Conservation (phyloP, 2,113 vertebrate species). For the Rhodinocichla rosea region DNA sequence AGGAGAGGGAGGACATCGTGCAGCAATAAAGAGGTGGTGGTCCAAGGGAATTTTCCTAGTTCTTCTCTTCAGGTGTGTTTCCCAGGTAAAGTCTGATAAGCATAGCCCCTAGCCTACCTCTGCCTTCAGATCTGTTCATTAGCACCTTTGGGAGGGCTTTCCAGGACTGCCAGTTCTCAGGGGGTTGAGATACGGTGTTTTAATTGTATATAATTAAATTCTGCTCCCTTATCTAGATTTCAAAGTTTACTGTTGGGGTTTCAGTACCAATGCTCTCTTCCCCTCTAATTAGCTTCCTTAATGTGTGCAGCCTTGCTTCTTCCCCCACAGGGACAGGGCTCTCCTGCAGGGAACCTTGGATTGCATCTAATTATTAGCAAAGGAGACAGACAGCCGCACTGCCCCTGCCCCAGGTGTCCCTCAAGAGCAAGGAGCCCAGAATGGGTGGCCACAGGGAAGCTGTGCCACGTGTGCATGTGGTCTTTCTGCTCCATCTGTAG, state of each 20-base stretch:
- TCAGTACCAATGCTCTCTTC: not conserved
- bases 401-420: not conserved
- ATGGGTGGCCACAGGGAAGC: not conserved
- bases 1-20: not conserved
- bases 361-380: constrained; percentile 33
- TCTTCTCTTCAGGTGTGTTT: not conserved
- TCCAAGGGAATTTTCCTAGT: not conserved
- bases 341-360: constrained; percentile 27
- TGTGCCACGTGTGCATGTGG: not conserved
- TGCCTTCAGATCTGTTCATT: not conserved
- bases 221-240: constrained; percentile 47
- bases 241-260: constrained; percentile 46
- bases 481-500: not conserved
- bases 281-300: constrained; percentile 61
- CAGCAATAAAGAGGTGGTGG: not conserved
- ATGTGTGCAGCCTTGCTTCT: constrained; percentile 39
- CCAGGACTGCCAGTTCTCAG: not conserved
- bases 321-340: not conserved
- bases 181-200: not conserved
- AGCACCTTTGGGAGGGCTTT: constrained; percentile 2
- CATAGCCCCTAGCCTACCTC: not conserved
- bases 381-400: not conserved
- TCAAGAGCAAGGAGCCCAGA: not conserved
- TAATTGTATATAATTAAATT: constrained; percentile 67
- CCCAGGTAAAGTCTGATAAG: not conserved